Evolutionary conservation across 2,888 invertebrate genomes (phyloP), one percentile per base, ranked within the genome.

Genomic region (Lithodes maja): DNA sequence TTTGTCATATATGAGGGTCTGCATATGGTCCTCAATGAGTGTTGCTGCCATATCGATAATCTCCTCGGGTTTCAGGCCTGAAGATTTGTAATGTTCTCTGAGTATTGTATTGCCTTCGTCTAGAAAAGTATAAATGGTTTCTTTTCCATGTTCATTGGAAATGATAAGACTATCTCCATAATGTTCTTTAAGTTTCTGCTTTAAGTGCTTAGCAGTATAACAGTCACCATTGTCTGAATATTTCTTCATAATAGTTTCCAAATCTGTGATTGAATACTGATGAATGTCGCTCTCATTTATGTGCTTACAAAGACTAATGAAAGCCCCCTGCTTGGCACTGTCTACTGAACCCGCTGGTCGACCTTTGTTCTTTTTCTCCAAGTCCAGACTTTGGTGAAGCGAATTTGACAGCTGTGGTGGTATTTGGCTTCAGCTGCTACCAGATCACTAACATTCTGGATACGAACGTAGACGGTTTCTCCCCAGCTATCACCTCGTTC

Each of bases 121-220:
- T 50, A 80, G 80, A 53, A 61, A 74, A 74, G 33, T 74, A n/a
- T 74, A 74, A 15, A 74, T 74, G n/a, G 74, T 74, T 74, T 74
- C 33, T 17, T 74, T 74, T 15, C 33, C 33, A 15, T n/a, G 5
- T 17, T 74, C 74, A 74, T 7, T 15, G 5, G 74, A 15, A 17
- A 74, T 74, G 5, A 74, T 74, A 15, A 74, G 5, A n/a, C n/a
- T 74, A n/a, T 15, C 74, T 5, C n/a, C n/a, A n/a, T 74, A 74
- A 74, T 74, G n/a, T 74, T 74, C 74, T 74, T 15, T 5, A 7
- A 74, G n/a, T 74, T 74, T 74, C n/a, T 15, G 12, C n/a, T 74
- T 74, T 74, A 74, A 74, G 74, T 74, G 33, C 5, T 74, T 74
- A 15, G 7, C 74, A 15, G 33, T 17, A n/a, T 74, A 74, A 74